A percentile compares a stretch with the other conserved stretches of the same genome.
phyloP scores from a whole-genome alignment of 2,113 vertebrate species.

The Siniperca chuatsi region DNA sequence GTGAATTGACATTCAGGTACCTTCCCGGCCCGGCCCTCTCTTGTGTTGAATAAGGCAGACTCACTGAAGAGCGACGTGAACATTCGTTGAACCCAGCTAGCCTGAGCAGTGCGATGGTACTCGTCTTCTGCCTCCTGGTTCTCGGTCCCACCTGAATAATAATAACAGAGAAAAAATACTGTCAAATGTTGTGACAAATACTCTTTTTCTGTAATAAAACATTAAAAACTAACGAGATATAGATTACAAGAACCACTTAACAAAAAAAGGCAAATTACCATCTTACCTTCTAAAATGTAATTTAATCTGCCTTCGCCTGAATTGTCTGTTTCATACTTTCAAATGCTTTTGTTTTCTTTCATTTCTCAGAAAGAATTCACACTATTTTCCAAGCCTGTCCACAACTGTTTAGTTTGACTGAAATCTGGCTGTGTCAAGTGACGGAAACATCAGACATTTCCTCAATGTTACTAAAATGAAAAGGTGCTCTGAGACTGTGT shows the following conservation, averaged over 20 bases:
- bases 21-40: constrained; percentile 96
- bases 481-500: too few relatives aligned
- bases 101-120: constrained; percentile 84
- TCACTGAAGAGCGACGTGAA: constrained; percentile 93
- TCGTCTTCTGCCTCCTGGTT: constrained; percentile 84
- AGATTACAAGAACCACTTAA: not conserved
- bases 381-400: not conserved
- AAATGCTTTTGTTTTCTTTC: not conserved
- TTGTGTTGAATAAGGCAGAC: constrained; percentile 92
- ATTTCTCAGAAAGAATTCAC: not conserved
- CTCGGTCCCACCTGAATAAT: constrained; percentile 85
- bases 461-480: too few relatives aligned
- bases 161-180: not conserved
- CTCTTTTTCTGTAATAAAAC: not conserved
- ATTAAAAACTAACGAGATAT: not conserved
- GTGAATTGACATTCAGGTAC: constrained; percentile 53
- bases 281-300: not conserved
- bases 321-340: not conserved
- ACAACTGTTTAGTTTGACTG: not conserved
- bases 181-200: not conserved
- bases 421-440: not conserved
- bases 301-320: not conserved
- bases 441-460: not conserved
- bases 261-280: not conserved
- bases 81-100: constrained; percentile 95